Evolutionary conservation across 2,113 vertebrate species (phyloP), one percentile per base, ranked within the genome.

Genomic region (Tricholaema leucomelas): DNA sequence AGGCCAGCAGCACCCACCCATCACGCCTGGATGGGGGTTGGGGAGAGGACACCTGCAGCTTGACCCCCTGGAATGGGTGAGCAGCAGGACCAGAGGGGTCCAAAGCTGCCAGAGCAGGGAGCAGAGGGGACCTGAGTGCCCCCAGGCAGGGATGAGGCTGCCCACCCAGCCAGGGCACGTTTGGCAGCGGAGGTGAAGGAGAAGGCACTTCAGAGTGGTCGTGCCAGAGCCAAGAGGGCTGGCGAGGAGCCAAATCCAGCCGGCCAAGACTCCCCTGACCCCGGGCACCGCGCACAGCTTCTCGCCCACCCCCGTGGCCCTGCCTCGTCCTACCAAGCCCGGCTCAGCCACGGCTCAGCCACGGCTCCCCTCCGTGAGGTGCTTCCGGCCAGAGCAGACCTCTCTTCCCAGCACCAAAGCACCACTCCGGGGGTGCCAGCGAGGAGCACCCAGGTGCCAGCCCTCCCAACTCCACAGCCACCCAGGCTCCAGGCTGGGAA

Each of bases 21-120:
- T 12, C 82, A 4, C 33, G n/a, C 64, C 55, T 5, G 31, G 55
- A 8, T 15, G 36, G 16, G 28, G 20, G 17, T 33, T 0, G 12
- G 36, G 33, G 40, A 33, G 8, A 15, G 42, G 56, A 42, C 59
- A 58, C 5, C 12, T 3, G 1, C 5, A 2, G 73, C 63, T 64
- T 42, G 8, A 38, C 16, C 19, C 13, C 9, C 20, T 0, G 1
- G 5, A 14, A 4, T 1, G 42, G n/a, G 78, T 5, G 11, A 36
- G 25, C 23, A 8, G 12, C 3, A 4, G 19, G 35, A 20, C 9
- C 4, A 6, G 25, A 6, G 31, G 16, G 31, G 15, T 8, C 42
- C 27, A 18, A 33, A 85, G 56, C 27, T 36, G 6, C 36, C 18
- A 2, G 4, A n/a, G 48, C 23, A 50, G 46, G 46, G 21, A 48